Conservation (phyloP, 2,797 vertebrate species). For the Amblyraja radiata region DNA sequence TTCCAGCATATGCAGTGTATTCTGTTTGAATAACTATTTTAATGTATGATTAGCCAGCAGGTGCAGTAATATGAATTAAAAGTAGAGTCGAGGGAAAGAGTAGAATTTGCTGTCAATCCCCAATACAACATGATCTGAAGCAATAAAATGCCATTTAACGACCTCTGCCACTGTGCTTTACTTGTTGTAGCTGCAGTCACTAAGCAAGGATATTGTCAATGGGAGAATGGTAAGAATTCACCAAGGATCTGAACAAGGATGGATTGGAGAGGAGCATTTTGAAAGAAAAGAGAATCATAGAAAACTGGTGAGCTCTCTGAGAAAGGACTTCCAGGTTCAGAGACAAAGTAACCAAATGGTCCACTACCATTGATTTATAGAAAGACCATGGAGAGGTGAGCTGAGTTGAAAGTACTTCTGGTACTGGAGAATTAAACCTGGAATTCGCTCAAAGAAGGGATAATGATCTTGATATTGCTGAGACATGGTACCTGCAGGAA, state of each 20-base stretch:
- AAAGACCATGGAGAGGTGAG: not conserved
- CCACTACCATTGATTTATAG: not conserved
- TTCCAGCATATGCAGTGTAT: too few species aligned
- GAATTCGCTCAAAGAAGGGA: not conserved
- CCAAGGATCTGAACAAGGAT: not conserved
- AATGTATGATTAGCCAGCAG: not conserved
- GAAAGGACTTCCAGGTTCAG: not conserved
- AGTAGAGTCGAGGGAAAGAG: not conserved
- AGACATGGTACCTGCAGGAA: not conserved
- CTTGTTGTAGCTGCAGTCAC: not conserved
- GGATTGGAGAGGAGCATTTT: not conserved
- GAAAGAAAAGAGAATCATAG: not conserved
- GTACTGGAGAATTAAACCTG: not conserved
- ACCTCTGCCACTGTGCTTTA: not conserved
- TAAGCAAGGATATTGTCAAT: not conserved
- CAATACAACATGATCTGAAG: not conserved
- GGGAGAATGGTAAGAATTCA: not conserved
- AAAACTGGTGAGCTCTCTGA: not conserved
- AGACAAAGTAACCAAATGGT: not conserved
- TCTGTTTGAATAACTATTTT: too few species aligned
- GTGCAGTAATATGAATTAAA: not conserved
- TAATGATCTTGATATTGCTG: not conserved
- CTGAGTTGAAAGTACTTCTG: not conserved
- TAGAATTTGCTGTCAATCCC: not conserved
- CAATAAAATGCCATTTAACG: not conserved